Conservation (phyloP, 2,888 invertebrate genomes). For the Temnothorax rugatulus region DNA sequence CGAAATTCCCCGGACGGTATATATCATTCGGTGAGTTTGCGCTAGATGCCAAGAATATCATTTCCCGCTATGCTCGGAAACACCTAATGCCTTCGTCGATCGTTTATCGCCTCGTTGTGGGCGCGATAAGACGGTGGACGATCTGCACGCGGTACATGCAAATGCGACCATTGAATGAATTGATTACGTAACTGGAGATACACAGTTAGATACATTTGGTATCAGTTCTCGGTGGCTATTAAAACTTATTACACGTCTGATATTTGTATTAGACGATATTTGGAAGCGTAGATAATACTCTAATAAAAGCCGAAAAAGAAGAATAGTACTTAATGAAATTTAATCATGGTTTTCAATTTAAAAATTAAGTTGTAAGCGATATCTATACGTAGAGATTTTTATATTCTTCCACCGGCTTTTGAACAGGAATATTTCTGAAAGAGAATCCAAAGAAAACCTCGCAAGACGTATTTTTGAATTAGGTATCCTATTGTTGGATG, state of each 20-base stretch:
- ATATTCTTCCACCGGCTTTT: background rate
- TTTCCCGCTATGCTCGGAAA: conserved; percentile 11
- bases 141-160: conserved; percentile 11
- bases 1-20: conserved; percentile 24
- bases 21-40: background rate
- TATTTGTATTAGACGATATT: background rate
- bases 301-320: background rate
- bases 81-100: conserved; percentile 50
- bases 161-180: conserved; percentile 40
- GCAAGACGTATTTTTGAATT: background rate
- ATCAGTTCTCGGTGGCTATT: conserved; percentile 13
- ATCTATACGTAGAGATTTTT: background rate
- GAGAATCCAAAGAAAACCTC: background rate
- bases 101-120: conserved; percentile 40
- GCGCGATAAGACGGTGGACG: conserved; percentile 13
- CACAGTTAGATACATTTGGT: background rate
- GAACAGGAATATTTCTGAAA: background rate
- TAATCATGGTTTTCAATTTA: background rate
- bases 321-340: background rate
- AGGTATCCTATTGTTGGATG: conserved; percentile 23
- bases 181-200: conserved; percentile 31
- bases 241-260: background rate
- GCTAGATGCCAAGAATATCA: conserved; percentile 41
- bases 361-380: background rate
- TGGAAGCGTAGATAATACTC: background rate